Conservation (phyloP, 1,140 invertebrate species). For the Hyles euphorbiae region DNA sequence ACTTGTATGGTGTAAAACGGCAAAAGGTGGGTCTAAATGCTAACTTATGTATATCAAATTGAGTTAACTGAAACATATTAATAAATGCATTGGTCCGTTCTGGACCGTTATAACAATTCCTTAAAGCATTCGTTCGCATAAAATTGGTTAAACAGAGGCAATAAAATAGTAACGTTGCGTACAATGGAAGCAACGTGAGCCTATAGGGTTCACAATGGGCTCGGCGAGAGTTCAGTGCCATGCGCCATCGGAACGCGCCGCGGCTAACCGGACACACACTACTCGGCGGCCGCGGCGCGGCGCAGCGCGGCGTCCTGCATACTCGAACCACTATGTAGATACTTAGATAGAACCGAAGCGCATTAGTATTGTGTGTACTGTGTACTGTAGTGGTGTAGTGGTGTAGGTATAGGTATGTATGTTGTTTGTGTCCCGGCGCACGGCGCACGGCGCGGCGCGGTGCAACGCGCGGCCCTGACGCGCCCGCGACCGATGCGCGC, state of each 20-base stretch:
- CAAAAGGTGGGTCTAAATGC: too few species aligned
- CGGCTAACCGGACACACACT: constrained; percentile 51
- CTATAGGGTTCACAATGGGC: constrained; percentile 16
- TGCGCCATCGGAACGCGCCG: constrained; percentile 47
- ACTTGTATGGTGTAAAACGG: too few species aligned
- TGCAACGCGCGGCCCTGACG: constrained; percentile 66
- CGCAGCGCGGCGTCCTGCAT: constrained; percentile 39
- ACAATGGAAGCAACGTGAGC: not conserved
- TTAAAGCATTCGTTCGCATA: too few species aligned
- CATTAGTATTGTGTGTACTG: not conserved
- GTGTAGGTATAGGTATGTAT: constrained; percentile 48
- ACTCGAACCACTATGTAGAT: constrained; percentile 51
- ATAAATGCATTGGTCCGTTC: too few species aligned
- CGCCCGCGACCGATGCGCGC: constrained; percentile 49
- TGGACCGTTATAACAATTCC: too few species aligned
- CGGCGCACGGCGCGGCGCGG: constrained; percentile 20
- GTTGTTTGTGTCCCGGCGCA: constrained; percentile 58
- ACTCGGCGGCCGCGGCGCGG: constrained; percentile 21
- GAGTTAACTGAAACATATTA: too few species aligned
- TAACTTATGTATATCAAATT: too few species aligned
- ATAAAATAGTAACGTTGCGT: not conserved
- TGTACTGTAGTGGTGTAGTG: too few species aligned
- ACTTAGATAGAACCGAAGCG: constrained; percentile 22
- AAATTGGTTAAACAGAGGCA: too few species aligned
- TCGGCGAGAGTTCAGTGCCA: constrained; percentile 49